Evolutionary conservation across 2,113 vertebrate species (phyloP).

Genomic region (Sphyrna mokarran): DNA sequence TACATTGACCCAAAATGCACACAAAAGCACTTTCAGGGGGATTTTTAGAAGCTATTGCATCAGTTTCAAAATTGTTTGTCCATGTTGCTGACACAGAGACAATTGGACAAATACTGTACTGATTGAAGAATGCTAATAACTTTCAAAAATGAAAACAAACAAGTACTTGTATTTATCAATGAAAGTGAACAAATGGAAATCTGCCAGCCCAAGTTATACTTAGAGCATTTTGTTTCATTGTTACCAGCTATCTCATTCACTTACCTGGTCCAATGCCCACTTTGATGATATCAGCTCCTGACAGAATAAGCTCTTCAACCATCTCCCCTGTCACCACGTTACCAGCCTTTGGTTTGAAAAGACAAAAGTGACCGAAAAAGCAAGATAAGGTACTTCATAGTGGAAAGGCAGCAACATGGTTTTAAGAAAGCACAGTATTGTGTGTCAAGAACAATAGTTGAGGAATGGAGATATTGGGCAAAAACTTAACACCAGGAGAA

Average conservation of each 20-base stretch:
- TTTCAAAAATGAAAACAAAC: neutral
- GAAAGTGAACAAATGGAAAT: neutral
- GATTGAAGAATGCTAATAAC: neutral
- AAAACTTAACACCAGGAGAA: neutral
- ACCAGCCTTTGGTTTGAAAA: slow-evolving; percentile 69
- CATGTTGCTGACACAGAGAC: neutral
- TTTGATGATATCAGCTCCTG: slow-evolving; percentile 96
- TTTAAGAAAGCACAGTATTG: neutral
- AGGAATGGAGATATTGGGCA: neutral
- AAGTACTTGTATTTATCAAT: slow-evolving; percentile 4
- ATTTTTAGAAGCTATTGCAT: neutral
- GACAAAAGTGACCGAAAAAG: neutral
- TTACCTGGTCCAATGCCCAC: slow-evolving; percentile 95
- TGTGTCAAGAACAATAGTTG: neutral
- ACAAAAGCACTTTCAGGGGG: neutral
- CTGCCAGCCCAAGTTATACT: neutral
- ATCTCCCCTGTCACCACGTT: slow-evolving; percentile 98
- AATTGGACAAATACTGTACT: neutral
- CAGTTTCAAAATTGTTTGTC: neutral
- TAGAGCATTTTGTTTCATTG: neutral
- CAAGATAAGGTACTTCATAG: neutral
- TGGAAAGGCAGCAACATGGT: neutral
- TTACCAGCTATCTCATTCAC: neutral
- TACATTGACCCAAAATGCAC: neutral
- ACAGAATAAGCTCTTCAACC: slow-evolving; percentile 95